Percentiles rank a stretch among this genome's conserved stretches.
These are phyloP conservation scores for Prunella fulvescens DNA, from an alignment of 2,113 vertebrate species.

Conservation along the genomic window DNA sequence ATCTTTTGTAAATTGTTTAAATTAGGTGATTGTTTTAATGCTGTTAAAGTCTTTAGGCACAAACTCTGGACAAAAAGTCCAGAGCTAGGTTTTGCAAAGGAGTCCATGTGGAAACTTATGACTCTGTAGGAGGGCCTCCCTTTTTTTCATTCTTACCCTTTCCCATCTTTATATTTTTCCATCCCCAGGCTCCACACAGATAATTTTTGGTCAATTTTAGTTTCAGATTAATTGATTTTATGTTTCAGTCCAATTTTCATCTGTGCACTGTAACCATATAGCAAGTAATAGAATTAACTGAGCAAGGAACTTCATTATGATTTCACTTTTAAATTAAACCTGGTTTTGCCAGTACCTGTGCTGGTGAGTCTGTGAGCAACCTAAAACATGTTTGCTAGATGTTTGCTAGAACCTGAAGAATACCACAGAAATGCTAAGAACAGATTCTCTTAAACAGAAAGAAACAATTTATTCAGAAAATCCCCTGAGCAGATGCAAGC, in stretches of 20 bases:
- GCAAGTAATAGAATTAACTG: background rate
- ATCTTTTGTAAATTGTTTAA: background rate
- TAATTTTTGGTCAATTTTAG: background rate
- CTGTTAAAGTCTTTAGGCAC: background rate
- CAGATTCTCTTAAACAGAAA: background rate
- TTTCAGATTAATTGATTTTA: background rate
- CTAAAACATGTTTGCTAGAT: background rate
- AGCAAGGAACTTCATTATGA: background rate
- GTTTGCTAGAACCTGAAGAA: background rate
- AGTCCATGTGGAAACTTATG: background rate
- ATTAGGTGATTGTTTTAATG: background rate
- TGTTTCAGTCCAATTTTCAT: background rate
- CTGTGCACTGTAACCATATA: background rate
- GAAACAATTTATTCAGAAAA: background rate
- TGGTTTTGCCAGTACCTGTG: background rate
- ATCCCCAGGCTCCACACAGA: background rate
- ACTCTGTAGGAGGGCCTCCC: background rate
- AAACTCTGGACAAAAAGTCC: background rate
- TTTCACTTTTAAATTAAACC: background rate
- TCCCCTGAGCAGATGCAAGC: background rate
- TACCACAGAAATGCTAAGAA: fast-evolving
- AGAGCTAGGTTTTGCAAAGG: background rate
- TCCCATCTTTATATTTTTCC: background rate
- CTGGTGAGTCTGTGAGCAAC: background rate
- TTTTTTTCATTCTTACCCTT: background rate